Evolutionary conservation across 2,888 invertebrate species (phyloP).

Genomic region (Tetrapedia diversipes): DNA sequence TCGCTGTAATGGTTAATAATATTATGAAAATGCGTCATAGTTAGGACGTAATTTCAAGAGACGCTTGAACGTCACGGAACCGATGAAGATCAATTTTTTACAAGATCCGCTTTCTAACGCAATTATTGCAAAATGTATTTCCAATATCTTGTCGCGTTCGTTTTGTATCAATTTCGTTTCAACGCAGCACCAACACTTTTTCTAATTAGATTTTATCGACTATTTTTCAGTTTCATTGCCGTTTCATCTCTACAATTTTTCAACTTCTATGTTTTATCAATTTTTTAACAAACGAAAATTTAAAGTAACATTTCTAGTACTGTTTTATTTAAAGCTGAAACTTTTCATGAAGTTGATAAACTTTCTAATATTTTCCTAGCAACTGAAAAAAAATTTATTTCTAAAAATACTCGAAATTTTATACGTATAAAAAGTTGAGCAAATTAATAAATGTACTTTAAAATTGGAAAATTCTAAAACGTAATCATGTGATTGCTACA

Average conservation of each 20-base stretch:
- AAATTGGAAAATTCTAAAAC: no score
- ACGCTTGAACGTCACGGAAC: conserved; percentile 15
- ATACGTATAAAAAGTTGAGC: no score
- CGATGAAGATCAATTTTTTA: conserved; percentile 22
- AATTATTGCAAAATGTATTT: conserved; percentile 8
- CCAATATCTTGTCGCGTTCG: not conserved
- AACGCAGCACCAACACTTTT: no score
- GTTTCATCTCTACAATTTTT: no score
- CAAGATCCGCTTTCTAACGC: not conserved
- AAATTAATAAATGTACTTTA: no score
- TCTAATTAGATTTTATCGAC: not conserved
- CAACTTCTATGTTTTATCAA: not conserved
- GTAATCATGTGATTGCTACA: conserved; percentile 84
- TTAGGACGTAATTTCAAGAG: conserved; percentile 34
- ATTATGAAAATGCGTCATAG: conserved; percentile 51
- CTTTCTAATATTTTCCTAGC: no score
- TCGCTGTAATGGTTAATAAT: conserved; percentile 52
- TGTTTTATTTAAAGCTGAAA: no score
- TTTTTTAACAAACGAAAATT: no score
- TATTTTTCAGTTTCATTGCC: not conserved
- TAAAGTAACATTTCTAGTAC: no score
- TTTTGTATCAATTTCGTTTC: not conserved
- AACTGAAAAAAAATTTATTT: no score
- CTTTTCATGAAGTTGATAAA: no score
- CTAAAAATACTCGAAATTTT: no score